phyloP scores from a whole-genome alignment of 1,140 invertebrate genomes.

The Gryon sp. region DNA sequence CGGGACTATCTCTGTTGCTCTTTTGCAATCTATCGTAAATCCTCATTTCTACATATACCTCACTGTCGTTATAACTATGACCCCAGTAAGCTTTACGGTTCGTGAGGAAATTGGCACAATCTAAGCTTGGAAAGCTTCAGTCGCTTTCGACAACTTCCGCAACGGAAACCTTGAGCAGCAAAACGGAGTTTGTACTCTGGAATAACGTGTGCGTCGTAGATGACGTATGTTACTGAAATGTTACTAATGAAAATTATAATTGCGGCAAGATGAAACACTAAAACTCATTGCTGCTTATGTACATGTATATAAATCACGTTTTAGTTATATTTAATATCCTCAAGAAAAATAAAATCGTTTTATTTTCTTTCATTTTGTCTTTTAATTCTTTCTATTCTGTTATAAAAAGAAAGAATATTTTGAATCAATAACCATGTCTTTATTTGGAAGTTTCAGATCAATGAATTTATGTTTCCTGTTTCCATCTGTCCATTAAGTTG shows the following conservation, averaged over 20 bases:
- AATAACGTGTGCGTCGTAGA: constrained; percentile 28
- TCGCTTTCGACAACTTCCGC: constrained; percentile 60
- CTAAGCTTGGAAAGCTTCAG: constrained; percentile 55
- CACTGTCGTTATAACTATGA: constrained; percentile 44
- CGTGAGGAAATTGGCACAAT: constrained; percentile 59
- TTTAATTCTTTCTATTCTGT: too few species aligned
- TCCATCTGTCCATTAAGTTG: constrained; percentile 1
- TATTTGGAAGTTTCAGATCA: too few species aligned
- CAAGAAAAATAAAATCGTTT: too few species aligned
- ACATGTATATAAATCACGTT: not conserved
- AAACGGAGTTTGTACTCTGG: constrained; percentile 39
- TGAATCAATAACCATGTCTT: too few species aligned
- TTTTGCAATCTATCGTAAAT: constrained; percentile 28
- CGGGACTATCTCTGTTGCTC: constrained; percentile 17
- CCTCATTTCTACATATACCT: constrained; percentile 21
- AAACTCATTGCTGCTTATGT: too few species aligned
- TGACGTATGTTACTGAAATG: constrained; percentile 48
- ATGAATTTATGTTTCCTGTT: not conserved
- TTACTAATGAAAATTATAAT: constrained; percentile 57
- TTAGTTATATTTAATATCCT: too few species aligned
- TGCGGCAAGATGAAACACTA: constrained; percentile 3
- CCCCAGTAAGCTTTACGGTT: constrained; percentile 47
- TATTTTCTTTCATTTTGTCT: too few species aligned
- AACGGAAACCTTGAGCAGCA: constrained; percentile 59
- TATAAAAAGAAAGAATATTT: too few species aligned